Conservation (phyloP, 2,113 vertebrate species). For the Camelus bactrianus region DNA sequence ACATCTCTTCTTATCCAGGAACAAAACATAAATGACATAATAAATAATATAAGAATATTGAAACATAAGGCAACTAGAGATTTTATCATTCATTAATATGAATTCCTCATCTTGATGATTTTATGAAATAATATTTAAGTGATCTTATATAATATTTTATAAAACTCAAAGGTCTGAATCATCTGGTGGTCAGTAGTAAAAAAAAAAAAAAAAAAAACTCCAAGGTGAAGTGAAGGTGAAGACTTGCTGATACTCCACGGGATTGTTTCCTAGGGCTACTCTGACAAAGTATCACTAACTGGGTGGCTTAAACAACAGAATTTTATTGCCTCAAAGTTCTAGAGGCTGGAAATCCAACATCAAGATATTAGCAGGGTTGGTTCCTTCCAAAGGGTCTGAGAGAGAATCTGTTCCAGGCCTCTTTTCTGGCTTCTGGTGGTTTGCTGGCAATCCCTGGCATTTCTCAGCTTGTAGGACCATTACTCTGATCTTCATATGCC, state of each 20-base stretch:
- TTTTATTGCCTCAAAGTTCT: neutral
- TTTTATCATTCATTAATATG: neutral
- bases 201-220: too few relatives aligned
- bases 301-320: neutral
- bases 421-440: neutral
- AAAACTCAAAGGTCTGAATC: neutral
- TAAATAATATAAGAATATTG: neutral
- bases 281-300: too few relatives aligned
- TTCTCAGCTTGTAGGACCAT: neutral
- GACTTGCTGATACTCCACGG: neutral
- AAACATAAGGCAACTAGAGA: neutral
- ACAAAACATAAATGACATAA: neutral
- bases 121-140: neutral
- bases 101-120: neutral
- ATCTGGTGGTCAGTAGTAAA: neutral
- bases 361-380: neutral
- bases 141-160: neutral
- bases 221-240: neutral
- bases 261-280: accelerated
- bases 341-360: neutral
- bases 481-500: neutral
- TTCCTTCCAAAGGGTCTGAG: neutral
- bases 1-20: neutral
- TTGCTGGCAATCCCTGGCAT: neutral
- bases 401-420: neutral